phyloP scores from a whole-genome alignment of 2,113 vertebrate genomes.

The Boleophthalmus pectinirostris region DNA sequence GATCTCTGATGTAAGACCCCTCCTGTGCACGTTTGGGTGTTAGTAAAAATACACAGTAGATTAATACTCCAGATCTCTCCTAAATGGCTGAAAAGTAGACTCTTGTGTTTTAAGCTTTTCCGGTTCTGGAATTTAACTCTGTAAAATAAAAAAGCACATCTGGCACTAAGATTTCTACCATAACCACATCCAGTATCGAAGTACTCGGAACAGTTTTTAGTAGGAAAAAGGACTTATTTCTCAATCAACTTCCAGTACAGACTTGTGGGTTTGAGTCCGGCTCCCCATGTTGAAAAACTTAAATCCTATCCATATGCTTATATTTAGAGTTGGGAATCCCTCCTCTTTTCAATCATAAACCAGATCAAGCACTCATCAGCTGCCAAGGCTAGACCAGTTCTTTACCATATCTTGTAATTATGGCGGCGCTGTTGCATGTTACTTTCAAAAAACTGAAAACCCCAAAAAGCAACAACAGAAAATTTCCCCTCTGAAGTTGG shows the following conservation, averaged over 20 bases:
- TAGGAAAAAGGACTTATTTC: conserved; percentile 22
- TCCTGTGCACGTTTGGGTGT: neutral
- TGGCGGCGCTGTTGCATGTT: conserved; percentile 32
- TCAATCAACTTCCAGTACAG: neutral
- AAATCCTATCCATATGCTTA: conserved; percentile 71
- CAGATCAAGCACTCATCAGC: conserved; percentile 54
- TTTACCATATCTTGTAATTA: conserved; percentile 63
- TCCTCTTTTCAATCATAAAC: conserved; percentile 23
- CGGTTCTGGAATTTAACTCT: neutral
- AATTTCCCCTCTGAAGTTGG: conserved; percentile 39
- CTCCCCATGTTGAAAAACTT: conserved; percentile 57
- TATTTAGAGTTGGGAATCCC: conserved; percentile 58
- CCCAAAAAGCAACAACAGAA: conserved; percentile 40
- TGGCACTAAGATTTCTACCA: neutral
- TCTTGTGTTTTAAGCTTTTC: neutral
- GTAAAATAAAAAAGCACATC: conserved; percentile 6
- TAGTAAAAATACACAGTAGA: neutral
- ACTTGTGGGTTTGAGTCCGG: conserved; percentile 8
- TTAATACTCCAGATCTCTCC: neutral
- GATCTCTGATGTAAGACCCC: neutral
- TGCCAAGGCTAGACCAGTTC: conserved; percentile 45
- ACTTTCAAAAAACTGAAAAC: conserved; percentile 56
- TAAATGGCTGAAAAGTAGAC: neutral
- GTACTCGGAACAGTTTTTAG: conserved; percentile 32
- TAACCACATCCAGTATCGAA: conserved; percentile 14